Evolutionary conservation across 2,888 invertebrate genomes (phyloP), one percentile per base, ranked within the genome.

Genomic region (Andrena flavipes): DNA sequence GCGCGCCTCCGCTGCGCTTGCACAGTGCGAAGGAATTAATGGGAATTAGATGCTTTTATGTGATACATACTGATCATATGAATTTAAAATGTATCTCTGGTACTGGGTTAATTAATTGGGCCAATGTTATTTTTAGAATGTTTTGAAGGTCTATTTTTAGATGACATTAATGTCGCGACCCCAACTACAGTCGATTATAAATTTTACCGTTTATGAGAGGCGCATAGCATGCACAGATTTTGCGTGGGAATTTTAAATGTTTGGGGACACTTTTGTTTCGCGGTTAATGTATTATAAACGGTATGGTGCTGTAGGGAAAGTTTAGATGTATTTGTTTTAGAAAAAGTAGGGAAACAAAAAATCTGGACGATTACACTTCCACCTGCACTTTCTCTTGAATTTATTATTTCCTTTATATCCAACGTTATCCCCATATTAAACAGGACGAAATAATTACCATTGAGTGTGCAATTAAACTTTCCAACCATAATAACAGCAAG

Each of bases 341-440:
- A 16, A 54, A n/a, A 60, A 59, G 42, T 8, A 23, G 20, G n/a
- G 23, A 13, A 51, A 51, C 30, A 29, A 54, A 7, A 69, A 59
- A 26, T 2, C 2, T 42, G 7, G 5, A 7, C 26, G 1, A 20
- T 60, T 62, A 29, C 42, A 42, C 33, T 60, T 30, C 42, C 65
- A 68, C 29, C 13, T 29, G 42, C 68, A 68, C 78, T 78, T 78
- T 78, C 78, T 68, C 68, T 54, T 48, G 62, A n/a, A 33, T 63
- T 68, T 78, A 75, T 78, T 63, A 76, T 26, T 20, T 48, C 7
- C 63, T 49, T 56, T 56, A 10, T 63, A 54, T 63, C 13, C 26
- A 29, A 48, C 49, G 33, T 56, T 56, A 76, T 69, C 26, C 29
- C 23, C 16, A 6, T 30, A 62, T 76, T 23, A 42, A 67, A 48